phyloP scores from a whole-genome alignment of 1,140 invertebrate species.

The Rhagoletis zephyria region DNA sequence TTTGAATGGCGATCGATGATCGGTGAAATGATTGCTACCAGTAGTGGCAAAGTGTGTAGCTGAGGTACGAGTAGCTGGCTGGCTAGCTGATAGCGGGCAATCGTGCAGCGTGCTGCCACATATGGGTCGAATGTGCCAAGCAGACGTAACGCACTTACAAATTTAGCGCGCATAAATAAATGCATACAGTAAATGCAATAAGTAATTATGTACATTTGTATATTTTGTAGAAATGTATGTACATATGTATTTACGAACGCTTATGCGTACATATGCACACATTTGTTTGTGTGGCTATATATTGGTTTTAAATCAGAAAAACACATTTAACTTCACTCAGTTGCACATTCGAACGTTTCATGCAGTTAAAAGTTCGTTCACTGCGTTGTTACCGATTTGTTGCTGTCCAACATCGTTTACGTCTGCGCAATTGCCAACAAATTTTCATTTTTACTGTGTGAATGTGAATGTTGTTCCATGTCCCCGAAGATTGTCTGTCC shows the following conservation, averaged over 20 bases:
- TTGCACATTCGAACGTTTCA: too few species aligned
- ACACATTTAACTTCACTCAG: not conserved
- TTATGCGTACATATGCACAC: too few species aligned
- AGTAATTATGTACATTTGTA: not conserved
- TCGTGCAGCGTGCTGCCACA: not conserved
- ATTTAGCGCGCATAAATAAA: not conserved
- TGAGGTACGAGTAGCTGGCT: too few species aligned
- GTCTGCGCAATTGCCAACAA: slow-evolving; percentile 24
- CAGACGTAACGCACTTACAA: not conserved
- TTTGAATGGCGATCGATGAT: slow-evolving; percentile 5
- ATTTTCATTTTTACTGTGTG: slow-evolving; percentile 3
- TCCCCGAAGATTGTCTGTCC: too few species aligned
- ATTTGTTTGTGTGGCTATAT: not conserved
- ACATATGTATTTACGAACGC: not conserved
- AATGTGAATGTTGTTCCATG: slow-evolving; percentile 16
- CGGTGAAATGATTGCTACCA: not conserved
- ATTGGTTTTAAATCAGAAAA: not conserved
- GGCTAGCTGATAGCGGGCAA: not conserved
- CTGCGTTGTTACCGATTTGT: not conserved
- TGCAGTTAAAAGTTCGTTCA: not conserved
- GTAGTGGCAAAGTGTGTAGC: too few species aligned
- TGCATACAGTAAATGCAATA: not conserved
- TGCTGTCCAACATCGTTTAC: not conserved
- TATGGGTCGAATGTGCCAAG: not conserved
- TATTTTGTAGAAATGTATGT: too few species aligned